phyloP scores from a whole-genome alignment of 2,113 vertebrate species.

The Edolisoma coerulescens region DNA sequence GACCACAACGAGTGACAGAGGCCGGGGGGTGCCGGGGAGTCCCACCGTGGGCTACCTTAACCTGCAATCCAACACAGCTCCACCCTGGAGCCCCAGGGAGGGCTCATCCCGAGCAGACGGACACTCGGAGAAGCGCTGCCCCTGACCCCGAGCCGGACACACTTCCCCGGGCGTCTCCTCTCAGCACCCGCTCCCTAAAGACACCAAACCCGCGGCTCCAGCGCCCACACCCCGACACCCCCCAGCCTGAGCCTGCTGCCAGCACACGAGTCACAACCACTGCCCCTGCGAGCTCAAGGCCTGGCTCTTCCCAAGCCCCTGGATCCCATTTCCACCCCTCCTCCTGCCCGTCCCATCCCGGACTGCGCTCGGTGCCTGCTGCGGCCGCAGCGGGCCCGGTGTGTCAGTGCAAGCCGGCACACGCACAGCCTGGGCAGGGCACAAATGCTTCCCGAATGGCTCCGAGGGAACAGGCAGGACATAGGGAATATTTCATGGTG shows the following conservation, averaged over 20 bases:
- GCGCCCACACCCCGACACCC: accelerated
- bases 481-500: accelerated
- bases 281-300: accelerated
- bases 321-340: neutral
- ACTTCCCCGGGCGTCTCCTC: neutral
- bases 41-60: accelerated
- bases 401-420: conserved; percentile 1
- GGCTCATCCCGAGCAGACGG: neutral
- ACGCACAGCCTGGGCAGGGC: conserved; percentile 32
- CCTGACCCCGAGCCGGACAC: neutral
- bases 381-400: neutral
- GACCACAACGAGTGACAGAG: neutral
- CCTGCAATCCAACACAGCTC: accelerated
- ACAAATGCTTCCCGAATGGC: neutral
- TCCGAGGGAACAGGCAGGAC: neutral
- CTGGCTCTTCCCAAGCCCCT: neutral
- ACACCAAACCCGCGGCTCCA: neutral
- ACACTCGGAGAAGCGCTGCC: neutral
- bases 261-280: accelerated
- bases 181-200: neutral
- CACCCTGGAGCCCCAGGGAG: accelerated
- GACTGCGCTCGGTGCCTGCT: neutral
- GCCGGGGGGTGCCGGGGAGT: neutral
- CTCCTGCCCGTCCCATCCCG: neutral
- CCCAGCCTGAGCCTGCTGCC: neutral